A percentile compares a stretch with the other conserved stretches of the same genome.
phyloP scores from a whole-genome alignment of 2,888 invertebrate species.

The Eubasilissa splendida region DNA sequence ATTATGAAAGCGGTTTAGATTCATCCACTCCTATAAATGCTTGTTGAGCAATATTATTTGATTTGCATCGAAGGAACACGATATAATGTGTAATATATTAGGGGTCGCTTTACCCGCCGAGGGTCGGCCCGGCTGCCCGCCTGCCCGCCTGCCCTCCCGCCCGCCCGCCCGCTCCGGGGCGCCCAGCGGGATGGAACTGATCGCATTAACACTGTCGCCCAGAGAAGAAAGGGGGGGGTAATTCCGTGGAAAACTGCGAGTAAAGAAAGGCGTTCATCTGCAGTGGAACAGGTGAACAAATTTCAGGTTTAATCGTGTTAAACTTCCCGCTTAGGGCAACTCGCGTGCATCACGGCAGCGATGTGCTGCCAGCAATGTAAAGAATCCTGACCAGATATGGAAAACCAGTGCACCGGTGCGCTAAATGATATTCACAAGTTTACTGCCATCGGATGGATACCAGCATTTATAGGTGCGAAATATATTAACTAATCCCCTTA shows the following conservation, averaged over 20 bases:
- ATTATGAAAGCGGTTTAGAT: no score
- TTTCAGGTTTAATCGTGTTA: conserved; percentile 40
- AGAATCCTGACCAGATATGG: no score
- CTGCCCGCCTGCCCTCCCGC: not conserved
- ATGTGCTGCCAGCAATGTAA: not conserved
- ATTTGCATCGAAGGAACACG: no score
- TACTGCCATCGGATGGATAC: no score
- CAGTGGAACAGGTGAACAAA: conserved; percentile 39
- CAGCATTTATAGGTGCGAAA: no score
- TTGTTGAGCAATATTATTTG: no score
- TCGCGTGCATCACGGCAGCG: not conserved
- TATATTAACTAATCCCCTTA: no score
- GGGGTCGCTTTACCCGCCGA: no score
- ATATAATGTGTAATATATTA: no score
- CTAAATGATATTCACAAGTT: no score
- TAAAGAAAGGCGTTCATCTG: conserved; percentile 53
- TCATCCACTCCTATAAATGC: no score
- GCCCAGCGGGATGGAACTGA: conserved; percentile 17
- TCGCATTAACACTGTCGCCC: conserved; percentile 36
- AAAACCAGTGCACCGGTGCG: no score
- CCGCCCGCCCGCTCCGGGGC: not conserved
- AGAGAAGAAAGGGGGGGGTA: conserved; percentile 52
- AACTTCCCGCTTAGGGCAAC: conserved; percentile 14
- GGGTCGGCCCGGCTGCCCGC: not conserved
- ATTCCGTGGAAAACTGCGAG: conserved; percentile 55